These are phyloP conservation scores for Barnardius zonarius DNA, from an alignment of 2,113 vertebrate species.

Conservation along the genomic window DNA sequence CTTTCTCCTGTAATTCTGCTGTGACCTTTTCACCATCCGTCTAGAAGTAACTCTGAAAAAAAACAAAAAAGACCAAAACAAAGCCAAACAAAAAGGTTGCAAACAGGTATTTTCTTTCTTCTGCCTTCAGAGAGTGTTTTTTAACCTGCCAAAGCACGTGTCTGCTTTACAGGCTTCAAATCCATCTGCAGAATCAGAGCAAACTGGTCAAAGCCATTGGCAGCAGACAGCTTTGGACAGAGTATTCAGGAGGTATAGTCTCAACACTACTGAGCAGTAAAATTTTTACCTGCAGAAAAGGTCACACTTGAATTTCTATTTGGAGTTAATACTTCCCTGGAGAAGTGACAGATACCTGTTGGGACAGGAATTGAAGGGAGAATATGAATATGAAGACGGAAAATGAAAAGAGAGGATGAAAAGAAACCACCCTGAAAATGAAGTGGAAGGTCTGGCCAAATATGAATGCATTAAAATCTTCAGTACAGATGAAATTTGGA, in stretches of 20 bases:
- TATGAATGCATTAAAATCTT: not conserved
- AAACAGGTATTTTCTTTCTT: not conserved
- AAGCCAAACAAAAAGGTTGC: not conserved
- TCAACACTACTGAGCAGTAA: not conserved
- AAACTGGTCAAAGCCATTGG: not conserved
- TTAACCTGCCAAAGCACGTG: not conserved
- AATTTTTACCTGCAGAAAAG: not conserved
- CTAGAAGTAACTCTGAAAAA: not conserved
- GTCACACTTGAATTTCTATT: not conserved
- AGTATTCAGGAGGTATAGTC: not conserved
- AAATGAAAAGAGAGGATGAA: not conserved
- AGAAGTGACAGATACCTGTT: not conserved
- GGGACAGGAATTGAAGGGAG: not conserved
- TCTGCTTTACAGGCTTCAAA: not conserved
- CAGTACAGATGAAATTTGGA: not conserved
- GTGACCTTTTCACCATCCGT: conserved; percentile 27
- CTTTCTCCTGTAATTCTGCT: not conserved
- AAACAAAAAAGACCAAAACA: not conserved
- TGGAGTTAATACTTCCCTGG: not conserved
- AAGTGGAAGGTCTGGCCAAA: not conserved
- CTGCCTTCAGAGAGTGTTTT: not conserved
- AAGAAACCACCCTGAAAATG: not conserved
- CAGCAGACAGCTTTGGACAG: not conserved
- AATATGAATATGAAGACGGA: not conserved
- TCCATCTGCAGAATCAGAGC: not conserved